Evolutionary conservation across 1,140 invertebrate species (phyloP).

Genomic region (Ceratoteleas bidentatus): DNA sequence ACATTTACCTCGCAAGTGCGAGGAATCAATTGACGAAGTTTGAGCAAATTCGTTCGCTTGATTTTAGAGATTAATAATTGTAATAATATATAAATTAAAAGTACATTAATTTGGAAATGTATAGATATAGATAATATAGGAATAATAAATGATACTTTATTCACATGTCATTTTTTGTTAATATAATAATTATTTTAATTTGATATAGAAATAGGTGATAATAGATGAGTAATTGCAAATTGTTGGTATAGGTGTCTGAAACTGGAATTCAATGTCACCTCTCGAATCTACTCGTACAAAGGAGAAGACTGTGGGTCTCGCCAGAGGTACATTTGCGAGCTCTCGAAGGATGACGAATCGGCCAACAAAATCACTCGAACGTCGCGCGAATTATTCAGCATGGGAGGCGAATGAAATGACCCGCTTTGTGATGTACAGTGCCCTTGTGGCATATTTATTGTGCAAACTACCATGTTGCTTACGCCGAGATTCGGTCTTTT

Average conservation of each 20-base stretch:
- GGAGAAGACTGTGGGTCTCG: slow-evolving; percentile 87
- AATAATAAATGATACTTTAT: not conserved
- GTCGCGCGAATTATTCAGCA: slow-evolving; percentile 75
- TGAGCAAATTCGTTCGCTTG: no score
- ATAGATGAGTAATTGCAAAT: no score
- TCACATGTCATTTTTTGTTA: no score
- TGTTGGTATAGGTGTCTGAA: slow-evolving; percentile 84
- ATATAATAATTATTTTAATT: not conserved
- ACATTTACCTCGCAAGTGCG: no score
- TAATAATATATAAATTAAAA: no score
- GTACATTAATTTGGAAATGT: no score
- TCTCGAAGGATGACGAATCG: slow-evolving; percentile 84
- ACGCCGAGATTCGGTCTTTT: slow-evolving; percentile 1
- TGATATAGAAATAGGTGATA: no score
- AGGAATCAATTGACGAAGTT: no score
- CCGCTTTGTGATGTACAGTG: slow-evolving; percentile 15
- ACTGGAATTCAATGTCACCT: slow-evolving; percentile 83
- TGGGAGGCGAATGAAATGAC: slow-evolving; percentile 13
- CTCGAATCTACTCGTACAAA: slow-evolving; percentile 85
- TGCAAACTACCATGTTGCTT: slow-evolving; percentile 9
- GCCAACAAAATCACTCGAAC: slow-evolving; percentile 86
- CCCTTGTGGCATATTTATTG: slow-evolving; percentile 34
- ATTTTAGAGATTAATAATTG: no score
- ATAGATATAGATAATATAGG: no score
- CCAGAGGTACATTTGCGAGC: slow-evolving; percentile 87